phyloP scores from a whole-genome alignment of 2,797 vertebrate species.

The Labroides dimidiatus region DNA sequence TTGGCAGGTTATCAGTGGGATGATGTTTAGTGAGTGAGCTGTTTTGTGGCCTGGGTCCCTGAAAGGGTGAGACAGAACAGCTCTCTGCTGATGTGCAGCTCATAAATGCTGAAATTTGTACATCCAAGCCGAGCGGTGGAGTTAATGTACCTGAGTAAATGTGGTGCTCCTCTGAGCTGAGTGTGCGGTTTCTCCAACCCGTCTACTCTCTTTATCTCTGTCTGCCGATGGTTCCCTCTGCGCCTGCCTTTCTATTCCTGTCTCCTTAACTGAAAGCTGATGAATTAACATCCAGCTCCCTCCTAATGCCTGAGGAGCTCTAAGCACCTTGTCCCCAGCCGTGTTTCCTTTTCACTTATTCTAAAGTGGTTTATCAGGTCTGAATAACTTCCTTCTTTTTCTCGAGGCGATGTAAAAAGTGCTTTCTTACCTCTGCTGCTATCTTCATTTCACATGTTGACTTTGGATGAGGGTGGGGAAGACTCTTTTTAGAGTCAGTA shows the following conservation, averaged over 20 bases:
- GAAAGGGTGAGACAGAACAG: background rate
- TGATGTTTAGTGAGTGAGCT: too few species aligned
- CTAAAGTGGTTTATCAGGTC: constrained; percentile 31
- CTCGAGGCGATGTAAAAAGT: constrained; percentile 9
- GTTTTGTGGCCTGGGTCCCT: background rate
- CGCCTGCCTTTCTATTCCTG: constrained; percentile 29
- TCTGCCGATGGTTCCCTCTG: constrained; percentile 53
- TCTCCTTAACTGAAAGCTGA: constrained; percentile 53
- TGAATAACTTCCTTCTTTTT: constrained; percentile 13
- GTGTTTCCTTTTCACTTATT: constrained; percentile 41
- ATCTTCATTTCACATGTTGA: background rate
- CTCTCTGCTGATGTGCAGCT: constrained; percentile 6
- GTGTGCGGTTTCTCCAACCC: constrained; percentile 25
- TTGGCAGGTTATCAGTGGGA: too few species aligned
- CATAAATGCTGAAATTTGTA: background rate
- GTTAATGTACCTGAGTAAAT: constrained; percentile 23
- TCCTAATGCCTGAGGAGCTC: constrained; percentile 43
- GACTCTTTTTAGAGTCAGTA: constrained; percentile 21
- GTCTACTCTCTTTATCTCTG: constrained; percentile 55
- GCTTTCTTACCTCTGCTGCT: background rate
- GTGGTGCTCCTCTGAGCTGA: constrained; percentile 4
- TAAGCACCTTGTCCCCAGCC: constrained; percentile 48
- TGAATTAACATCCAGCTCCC: constrained; percentile 62
- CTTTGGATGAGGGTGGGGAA: constrained; percentile 11
- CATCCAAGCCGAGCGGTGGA: constrained; percentile 8